Conservation (phyloP, 2,113 vertebrate genomes). For the Progne subis region DNA sequence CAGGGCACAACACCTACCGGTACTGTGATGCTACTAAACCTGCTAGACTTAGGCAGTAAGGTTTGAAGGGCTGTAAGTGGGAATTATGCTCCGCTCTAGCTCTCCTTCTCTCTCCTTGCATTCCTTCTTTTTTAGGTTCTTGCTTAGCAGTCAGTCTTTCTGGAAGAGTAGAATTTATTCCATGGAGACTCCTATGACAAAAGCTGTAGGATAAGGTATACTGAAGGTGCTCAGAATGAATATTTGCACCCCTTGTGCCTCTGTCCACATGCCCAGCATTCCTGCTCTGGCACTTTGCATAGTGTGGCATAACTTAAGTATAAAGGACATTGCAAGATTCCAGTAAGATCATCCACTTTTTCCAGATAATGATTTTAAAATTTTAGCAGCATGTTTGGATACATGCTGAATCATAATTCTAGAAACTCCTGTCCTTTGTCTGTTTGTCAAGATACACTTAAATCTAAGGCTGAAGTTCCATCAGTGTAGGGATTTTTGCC, state of each 20-base stretch:
- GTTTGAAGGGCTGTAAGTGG: background rate
- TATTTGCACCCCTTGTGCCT: background rate
- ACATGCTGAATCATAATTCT: background rate
- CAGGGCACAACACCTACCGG: background rate
- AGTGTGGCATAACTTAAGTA: background rate
- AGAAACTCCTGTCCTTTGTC: background rate
- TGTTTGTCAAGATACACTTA: background rate
- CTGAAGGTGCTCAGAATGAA: background rate
- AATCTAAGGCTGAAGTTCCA: background rate
- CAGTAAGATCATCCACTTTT: background rate
- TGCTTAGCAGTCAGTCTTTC: background rate
- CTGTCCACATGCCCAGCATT: background rate
- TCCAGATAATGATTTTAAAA: background rate
- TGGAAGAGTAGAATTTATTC: background rate
- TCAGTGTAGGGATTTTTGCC: rapidly evolving
- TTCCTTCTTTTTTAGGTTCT: background rate
- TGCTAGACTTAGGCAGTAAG: background rate
- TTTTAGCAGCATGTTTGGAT: background rate
- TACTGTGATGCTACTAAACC: background rate
- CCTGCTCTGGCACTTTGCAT: background rate
- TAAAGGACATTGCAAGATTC: background rate
- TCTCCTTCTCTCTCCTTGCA: background rate
- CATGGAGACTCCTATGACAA: background rate
- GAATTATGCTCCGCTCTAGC: background rate
- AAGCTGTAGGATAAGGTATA: background rate